A percentile compares a stretch with the other conserved stretches of the same genome.
Conservation (phyloP, 2,113 vertebrate species). For the Hippocampus zosterae region DNA sequence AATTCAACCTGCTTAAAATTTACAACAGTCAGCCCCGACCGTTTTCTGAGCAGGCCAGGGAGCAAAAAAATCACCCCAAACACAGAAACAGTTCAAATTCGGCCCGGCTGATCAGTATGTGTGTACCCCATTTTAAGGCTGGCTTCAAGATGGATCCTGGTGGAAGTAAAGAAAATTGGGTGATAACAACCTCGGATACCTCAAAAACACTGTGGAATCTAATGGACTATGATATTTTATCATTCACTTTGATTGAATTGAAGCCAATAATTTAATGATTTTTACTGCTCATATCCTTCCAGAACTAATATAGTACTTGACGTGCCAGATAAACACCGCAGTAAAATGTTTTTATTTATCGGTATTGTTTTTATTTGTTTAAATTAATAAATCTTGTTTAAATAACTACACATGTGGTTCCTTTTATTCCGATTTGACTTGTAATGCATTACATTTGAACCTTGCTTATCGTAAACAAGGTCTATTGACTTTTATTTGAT, state of each 20-base stretch:
- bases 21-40: too few relatives aligned
- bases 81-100: background rate
- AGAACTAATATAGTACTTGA: background rate
- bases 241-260: slow-evolving; percentile 26
- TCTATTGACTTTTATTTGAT: slow-evolving; percentile 1
- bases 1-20: too few relatives aligned
- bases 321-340: slow-evolving; percentile 2
- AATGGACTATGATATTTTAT: slow-evolving; percentile 24
- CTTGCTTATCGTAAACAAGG: background rate
- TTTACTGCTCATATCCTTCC: background rate
- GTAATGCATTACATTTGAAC: background rate
- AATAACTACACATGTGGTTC: background rate
- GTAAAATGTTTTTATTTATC: slow-evolving; percentile 43
- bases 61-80: background rate
- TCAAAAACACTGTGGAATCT: slow-evolving; percentile 28
- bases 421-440: background rate
- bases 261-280: slow-evolving; percentile 2
- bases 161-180: slow-evolving; percentile 7
- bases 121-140: slow-evolving; percentile 12
- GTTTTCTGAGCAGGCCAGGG: too few relatives aligned
- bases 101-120: background rate
- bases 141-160: slow-evolving; percentile 8
- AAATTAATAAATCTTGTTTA: slow-evolving; percentile 53
- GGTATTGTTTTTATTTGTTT: slow-evolving; percentile 40
- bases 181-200: slow-evolving; percentile 37